These are phyloP conservation scores for Pantherophis alleghaniensis DNA, from an alignment of 2,797 vertebrate species.

Conservation along the genomic window DNA sequence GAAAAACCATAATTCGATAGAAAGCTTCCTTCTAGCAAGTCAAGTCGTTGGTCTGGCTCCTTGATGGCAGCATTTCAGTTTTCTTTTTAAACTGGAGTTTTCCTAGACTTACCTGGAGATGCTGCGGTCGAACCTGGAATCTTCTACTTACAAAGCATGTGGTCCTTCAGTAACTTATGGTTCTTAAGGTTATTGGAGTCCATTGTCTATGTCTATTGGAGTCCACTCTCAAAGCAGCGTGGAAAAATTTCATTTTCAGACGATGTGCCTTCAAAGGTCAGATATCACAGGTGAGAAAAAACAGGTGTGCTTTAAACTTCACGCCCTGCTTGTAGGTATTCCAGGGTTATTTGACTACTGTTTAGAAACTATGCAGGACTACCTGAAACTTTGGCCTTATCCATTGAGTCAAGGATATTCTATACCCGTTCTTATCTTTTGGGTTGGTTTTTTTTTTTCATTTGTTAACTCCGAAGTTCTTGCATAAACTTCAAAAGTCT, in stretches of 20 bases:
- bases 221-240: not conserved
- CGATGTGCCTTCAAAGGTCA: not conserved
- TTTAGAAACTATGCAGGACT: not conserved
- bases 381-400: not conserved
- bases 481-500: slow-evolving; percentile 29
- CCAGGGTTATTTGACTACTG: not conserved
- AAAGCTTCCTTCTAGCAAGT: not conserved
- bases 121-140: too few relatives aligned
- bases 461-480: slow-evolving; percentile 30
- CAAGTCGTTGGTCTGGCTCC: not conserved
- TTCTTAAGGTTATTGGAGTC: not conserved
- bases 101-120: not conserved
- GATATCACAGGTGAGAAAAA: not conserved
- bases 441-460: not conserved
- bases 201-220: not conserved
- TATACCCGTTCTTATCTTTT: not conserved
- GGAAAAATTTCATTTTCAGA: not conserved
- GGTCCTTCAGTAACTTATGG: not conserved
- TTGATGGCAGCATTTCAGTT: not conserved
- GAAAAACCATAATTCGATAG: not conserved
- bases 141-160: not conserved
- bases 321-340: not conserved
- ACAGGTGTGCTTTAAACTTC: not conserved
- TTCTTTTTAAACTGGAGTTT: not conserved
- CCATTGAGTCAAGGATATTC: not conserved